phyloP scores from a whole-genome alignment of 2,888 invertebrate species.

The Ecdyonurus torrentis region DNA sequence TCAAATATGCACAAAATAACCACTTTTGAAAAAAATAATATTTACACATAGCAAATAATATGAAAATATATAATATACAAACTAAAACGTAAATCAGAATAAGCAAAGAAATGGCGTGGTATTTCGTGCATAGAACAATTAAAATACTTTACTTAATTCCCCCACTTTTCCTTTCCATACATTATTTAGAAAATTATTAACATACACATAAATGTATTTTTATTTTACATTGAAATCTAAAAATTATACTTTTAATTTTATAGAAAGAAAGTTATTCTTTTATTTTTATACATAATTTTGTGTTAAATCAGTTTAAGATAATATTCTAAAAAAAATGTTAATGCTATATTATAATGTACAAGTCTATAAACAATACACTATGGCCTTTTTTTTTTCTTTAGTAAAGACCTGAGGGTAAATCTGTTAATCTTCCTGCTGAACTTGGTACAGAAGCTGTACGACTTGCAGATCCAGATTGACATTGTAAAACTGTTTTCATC shows the following conservation, averaged over 20 bases:
- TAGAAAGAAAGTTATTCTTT: too few relatives aligned
- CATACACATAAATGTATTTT: neutral
- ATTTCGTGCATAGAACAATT: neutral
- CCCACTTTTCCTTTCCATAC: too few relatives aligned
- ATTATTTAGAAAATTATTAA: too few relatives aligned
- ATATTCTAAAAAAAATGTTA: neutral
- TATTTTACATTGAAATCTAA: neutral
- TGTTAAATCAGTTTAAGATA: neutral
- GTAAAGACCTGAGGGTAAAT: conserved; percentile 20
- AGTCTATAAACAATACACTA: neutral
- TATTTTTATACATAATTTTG: too few relatives aligned
- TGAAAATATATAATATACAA: too few relatives aligned
- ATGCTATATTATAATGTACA: conserved; percentile 19
- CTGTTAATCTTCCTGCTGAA: conserved; percentile 18
- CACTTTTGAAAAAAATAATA: too few relatives aligned
- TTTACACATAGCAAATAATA: too few relatives aligned
- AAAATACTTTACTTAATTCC: too few relatives aligned
- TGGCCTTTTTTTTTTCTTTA: conserved; percentile 10
- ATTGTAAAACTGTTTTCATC: conserved; percentile 11
- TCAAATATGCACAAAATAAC: neutral
- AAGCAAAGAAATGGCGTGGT: neutral
- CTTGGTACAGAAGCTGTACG: neutral
- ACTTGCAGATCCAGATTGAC: neutral
- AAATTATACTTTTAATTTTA: too few relatives aligned
- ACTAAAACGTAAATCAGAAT: too few relatives aligned